phyloP scores from a whole-genome alignment of 2,113 vertebrate species.

The Oncorhynchus masou region DNA sequence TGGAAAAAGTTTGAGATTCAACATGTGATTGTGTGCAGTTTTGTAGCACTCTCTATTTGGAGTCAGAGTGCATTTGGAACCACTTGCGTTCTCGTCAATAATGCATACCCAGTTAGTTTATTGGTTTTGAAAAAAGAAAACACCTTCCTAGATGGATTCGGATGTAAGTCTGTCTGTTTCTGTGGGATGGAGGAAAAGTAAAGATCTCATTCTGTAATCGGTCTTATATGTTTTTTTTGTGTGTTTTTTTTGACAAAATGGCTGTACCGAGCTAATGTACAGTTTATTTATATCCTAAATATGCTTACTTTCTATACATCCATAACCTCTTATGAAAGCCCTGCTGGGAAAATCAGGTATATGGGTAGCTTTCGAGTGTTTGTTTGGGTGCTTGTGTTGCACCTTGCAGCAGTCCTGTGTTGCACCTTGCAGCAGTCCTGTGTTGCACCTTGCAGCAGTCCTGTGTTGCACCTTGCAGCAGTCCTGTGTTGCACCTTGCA shows the following conservation, averaged over 20 bases:
- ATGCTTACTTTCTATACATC: background rate
- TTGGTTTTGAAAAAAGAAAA: constrained; percentile 47
- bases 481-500: too few species aligned
- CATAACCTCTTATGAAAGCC: background rate
- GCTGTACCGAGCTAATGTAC: background rate
- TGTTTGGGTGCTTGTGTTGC: too few species aligned
- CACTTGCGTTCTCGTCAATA: constrained; percentile 61
- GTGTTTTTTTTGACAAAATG: background rate
- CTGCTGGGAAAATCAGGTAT: too few species aligned
- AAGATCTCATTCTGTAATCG: background rate
- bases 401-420: background rate
- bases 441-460: too few species aligned
- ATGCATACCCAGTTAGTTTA: constrained; percentile 66
- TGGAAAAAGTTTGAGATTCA: constrained; percentile 71
- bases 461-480: too few species aligned
- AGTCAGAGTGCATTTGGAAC: constrained; percentile 58
- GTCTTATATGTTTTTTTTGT: background rate
- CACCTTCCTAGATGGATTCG: constrained; percentile 17
- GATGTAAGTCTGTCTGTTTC: background rate
- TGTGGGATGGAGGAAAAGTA: background rate
- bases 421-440: background rate
- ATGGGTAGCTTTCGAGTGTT: too few species aligned
- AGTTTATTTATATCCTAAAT: background rate
- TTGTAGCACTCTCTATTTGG: constrained; percentile 42
- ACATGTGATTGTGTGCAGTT: constrained; percentile 62